Evolutionary conservation across 1,140 invertebrate genomes (phyloP), one percentile per base, ranked within the genome.

Genomic region (Cyclina sinensis): DNA sequence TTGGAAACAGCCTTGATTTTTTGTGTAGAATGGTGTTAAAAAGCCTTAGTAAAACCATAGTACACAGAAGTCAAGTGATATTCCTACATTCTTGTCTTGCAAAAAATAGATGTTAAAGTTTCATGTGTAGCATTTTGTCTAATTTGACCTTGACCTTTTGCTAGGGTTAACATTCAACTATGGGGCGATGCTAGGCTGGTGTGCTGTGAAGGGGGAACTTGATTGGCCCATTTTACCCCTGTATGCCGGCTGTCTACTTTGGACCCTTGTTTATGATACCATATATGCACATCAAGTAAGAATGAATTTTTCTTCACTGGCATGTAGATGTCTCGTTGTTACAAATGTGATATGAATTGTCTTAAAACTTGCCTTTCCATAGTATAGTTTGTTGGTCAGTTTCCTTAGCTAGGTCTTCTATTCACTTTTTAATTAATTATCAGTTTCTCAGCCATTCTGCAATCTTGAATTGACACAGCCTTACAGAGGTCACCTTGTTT

Each of bases 221-320:
- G 96, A 98, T 89, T 97, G 97, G 95, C 94, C 96, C 0, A 95
- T 97, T 94, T 93, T 99, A 57, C 98, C 98, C 0, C 96, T 99
- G 9, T 99, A 99, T 95, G 70, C 97, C 3, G 97, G 98, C 24
- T 98, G 98, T 87, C 96, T 99, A 68, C 98, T 97, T 91, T 99
- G 99, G 99, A 99, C 99, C 0, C 97, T 99, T 54, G 95, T 99
- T 0, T 99, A 99, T 95, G 99, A 99, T 94, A 99, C 99, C 16
- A 99, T 99, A 92, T 99, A 99, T 96, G 99, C 99, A 7, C 99
- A 99, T 96, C 99, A 99, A 97, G 98, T 98, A 91, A 94, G 94
- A 91, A 90, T 35, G 32, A 70, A 32, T 70, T 70, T 32, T 70
- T 37, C 7, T 21, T 4, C 37, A 30, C 30, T 9, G 5, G 54